A percentile compares a stretch with the other conserved stretches of the same genome.
phyloP scores from a whole-genome alignment of 2,888 invertebrate species.

The Drosophila maculinotata region DNA sequence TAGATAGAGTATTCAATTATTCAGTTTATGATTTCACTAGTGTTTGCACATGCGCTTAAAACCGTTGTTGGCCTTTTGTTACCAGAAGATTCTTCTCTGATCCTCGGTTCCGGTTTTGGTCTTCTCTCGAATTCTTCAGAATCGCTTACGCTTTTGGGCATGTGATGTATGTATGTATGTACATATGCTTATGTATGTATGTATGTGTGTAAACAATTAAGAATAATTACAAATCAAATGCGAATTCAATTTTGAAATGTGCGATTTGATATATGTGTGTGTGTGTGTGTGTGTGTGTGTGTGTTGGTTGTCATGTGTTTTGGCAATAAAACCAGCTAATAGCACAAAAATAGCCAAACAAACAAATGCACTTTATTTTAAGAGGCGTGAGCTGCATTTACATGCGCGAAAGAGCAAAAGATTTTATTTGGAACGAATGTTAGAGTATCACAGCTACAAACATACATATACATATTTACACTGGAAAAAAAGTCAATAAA shows the following conservation, averaged over 20 bases:
- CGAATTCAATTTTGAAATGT: slow-evolving; percentile 39
- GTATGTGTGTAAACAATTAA: slow-evolving; percentile 22
- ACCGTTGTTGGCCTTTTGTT: slow-evolving; percentile 32
- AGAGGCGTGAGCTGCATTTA: too few species aligned
- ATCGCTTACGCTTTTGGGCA: slow-evolving; percentile 14
- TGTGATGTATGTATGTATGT: neutral
- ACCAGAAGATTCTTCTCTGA: slow-evolving; percentile 12
- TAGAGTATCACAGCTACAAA: slow-evolving; percentile 12
- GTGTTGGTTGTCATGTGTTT: slow-evolving; percentile 51
- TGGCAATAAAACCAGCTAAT: slow-evolving; percentile 58
- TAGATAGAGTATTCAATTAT: too few species aligned
- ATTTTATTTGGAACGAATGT: neutral
- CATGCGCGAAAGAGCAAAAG: slow-evolving; percentile 1
- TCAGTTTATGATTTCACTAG: neutral
- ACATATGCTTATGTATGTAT: slow-evolving; percentile 4
- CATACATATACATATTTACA: neutral
- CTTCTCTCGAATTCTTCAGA: slow-evolving; percentile 47
- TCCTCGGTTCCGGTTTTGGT: slow-evolving; percentile 42
- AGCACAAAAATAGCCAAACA: slow-evolving; percentile 32
- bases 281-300: slow-evolving; percentile 3
- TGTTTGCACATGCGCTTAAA: slow-evolving; percentile 31
- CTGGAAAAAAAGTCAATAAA: too few species aligned
- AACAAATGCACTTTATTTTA: slow-evolving; percentile 32
- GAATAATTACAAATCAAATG: slow-evolving; percentile 57
- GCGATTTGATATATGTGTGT: slow-evolving; percentile 44